Percentiles rank a stretch among this genome's conserved stretches.
phyloP scores from a whole-genome alignment of 1,140 invertebrate species.

The Drosophila serrata region DNA sequence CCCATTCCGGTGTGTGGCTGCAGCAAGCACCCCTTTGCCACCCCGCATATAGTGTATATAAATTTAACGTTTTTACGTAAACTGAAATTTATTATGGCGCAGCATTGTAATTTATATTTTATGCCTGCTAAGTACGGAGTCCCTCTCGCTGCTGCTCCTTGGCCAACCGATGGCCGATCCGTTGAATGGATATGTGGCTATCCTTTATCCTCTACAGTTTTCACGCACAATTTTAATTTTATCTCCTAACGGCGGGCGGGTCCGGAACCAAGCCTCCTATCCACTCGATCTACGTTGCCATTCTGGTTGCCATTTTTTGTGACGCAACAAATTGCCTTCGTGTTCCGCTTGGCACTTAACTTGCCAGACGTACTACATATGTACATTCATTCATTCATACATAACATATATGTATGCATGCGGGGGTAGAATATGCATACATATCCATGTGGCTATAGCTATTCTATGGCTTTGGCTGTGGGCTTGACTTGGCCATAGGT shows the following conservation, averaged over 20 bases:
- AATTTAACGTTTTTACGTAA: conserved; percentile 82
- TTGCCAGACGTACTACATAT: conserved; percentile 27
- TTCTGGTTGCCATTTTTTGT: conserved; percentile 38
- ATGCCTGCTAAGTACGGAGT: conserved; percentile 77
- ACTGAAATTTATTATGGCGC: conserved; percentile 83
- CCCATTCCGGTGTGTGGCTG: conserved; percentile 22
- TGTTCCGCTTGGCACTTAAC: conserved; percentile 68
- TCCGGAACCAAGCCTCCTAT: conserved; percentile 13
- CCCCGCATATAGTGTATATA: conserved; percentile 59
- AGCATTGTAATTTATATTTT: conserved; percentile 83
- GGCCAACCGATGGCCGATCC: conserved; percentile 8
- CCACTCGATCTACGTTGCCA: conserved; percentile 33
- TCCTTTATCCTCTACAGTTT: conserved; percentile 50
- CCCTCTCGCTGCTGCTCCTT: conserved; percentile 11
- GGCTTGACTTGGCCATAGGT: conserved; percentile 43
- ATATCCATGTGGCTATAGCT: conserved; percentile 19
- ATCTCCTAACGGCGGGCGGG: conserved; percentile 24
- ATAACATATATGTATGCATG: conserved; percentile 1
- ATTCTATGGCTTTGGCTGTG: conserved; percentile 30
- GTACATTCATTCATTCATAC: too few relatives aligned
- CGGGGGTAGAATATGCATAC: conserved; percentile 28
- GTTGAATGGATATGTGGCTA: conserved; percentile 36
- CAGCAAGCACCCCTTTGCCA: background rate
- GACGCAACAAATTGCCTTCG: conserved; percentile 74
- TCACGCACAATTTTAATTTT: conserved; percentile 74